These are phyloP conservation scores for Meiosimyza platycephala DNA, from an alignment of 2,888 invertebrate species.

Conservation along the genomic window DNA sequence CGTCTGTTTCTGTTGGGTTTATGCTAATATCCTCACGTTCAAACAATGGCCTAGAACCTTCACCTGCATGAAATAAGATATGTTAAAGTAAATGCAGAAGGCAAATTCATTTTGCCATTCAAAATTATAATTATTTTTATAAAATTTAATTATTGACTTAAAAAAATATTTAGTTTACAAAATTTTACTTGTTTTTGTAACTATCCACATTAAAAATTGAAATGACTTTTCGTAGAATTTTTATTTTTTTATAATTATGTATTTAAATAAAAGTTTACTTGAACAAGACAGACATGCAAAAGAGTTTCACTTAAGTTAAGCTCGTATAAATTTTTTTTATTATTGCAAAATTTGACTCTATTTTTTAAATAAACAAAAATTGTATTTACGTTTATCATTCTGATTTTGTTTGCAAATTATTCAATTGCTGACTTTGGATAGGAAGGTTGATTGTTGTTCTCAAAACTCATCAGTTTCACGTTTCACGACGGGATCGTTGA, in stretches of 20 bases:
- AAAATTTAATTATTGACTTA: background rate
- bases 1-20: conserved; percentile 30
- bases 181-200: background rate
- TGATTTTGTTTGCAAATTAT: background rate
- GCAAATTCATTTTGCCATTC: background rate
- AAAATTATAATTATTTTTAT: conserved; percentile 1
- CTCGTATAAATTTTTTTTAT: background rate
- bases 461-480: conserved; percentile 32
- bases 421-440: conserved; percentile 20
- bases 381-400: conserved; percentile 5
- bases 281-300: too few relatives aligned
- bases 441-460: conserved; percentile 35
- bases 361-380: background rate
- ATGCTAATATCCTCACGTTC: conserved; percentile 45
- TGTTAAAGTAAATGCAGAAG: background rate
- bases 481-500: conserved; percentile 36
- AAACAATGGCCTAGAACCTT: conserved; percentile 50
- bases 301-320: background rate
- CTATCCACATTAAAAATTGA: background rate
- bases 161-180: background rate
- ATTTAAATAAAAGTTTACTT: background rate
- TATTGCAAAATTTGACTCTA: background rate
- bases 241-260: too few relatives aligned
- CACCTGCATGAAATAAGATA: conserved; percentile 43
- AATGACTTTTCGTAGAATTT: background rate